Conservation (phyloP, 2,797 vertebrate genomes). For the Pseudochirops corinnae region DNA sequence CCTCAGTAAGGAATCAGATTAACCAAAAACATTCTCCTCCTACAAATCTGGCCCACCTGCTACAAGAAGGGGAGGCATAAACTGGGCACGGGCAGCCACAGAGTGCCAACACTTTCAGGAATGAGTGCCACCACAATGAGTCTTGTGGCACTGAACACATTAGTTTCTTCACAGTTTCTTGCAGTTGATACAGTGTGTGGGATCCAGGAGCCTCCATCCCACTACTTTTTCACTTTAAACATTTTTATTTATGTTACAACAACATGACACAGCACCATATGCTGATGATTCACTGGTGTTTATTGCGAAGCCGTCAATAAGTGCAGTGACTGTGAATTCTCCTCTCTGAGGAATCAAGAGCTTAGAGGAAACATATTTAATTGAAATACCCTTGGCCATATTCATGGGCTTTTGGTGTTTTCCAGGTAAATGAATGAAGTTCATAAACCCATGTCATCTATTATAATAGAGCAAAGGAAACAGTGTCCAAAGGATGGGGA, state of each 20-base stretch:
- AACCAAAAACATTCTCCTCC: background rate
- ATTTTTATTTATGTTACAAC: slow-evolving; percentile 67
- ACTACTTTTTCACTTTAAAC: slow-evolving; percentile 41
- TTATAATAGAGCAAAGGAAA: background rate
- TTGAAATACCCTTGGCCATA: background rate
- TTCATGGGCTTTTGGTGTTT: background rate
- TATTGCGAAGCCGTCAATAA: slow-evolving; percentile 25
- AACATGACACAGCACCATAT: slow-evolving; percentile 57
- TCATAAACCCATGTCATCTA: background rate
- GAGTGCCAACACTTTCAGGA: background rate
- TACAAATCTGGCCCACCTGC: background rate
- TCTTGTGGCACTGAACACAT: background rate
- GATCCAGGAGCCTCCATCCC: slow-evolving; percentile 29
- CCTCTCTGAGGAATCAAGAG: background rate
- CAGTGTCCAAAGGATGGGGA: background rate
- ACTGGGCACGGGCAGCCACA: background rate
- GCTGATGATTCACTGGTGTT: slow-evolving; percentile 33
- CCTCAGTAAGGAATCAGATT: background rate
- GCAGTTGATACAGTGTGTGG: slow-evolving; percentile 36
- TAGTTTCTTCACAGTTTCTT: slow-evolving; percentile 34
- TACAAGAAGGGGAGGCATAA: background rate
- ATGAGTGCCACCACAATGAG: background rate
- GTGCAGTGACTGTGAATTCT: background rate
- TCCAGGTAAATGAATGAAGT: background rate
- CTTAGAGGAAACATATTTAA: slow-evolving; percentile 3